phyloP scores from a whole-genome alignment of 2,113 vertebrate species.

The Parotia lawesii region DNA sequence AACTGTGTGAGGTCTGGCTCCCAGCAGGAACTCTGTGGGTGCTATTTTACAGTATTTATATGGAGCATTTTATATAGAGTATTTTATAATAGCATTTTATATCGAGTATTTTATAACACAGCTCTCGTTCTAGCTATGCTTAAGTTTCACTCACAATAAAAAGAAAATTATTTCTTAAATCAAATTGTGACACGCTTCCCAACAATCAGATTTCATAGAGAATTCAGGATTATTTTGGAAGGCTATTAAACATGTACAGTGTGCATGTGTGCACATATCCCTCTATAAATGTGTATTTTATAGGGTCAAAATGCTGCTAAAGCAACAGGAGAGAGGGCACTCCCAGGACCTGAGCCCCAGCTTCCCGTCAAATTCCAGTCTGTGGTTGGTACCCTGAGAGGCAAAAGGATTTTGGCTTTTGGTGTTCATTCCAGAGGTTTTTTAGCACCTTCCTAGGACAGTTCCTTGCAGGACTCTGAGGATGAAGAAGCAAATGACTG shows the following conservation, averaged over 20 bases:
- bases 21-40: neutral
- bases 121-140: neutral
- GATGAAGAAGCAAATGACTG: conserved; percentile 55
- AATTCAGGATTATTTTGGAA: neutral
- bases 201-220: neutral
- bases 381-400: neutral
- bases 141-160: neutral
- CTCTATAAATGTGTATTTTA: accelerated
- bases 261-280: accelerated
- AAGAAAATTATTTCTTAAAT: neutral
- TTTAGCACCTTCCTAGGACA: neutral
- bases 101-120: accelerated
- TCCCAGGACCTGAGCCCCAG: neutral
- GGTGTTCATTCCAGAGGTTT: neutral
- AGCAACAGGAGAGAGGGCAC: accelerated
- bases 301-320: neutral
- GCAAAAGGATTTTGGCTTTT: neutral
- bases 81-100: neutral
- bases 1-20: neutral
- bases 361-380: accelerated
- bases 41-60: accelerated
- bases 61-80: accelerated
- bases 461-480: neutral
- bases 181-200: neutral
- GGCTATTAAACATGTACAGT: neutral